phyloP scores from a whole-genome alignment of 2,888 invertebrate genomes.

The Sepioteuthis lessoniana region DNA sequence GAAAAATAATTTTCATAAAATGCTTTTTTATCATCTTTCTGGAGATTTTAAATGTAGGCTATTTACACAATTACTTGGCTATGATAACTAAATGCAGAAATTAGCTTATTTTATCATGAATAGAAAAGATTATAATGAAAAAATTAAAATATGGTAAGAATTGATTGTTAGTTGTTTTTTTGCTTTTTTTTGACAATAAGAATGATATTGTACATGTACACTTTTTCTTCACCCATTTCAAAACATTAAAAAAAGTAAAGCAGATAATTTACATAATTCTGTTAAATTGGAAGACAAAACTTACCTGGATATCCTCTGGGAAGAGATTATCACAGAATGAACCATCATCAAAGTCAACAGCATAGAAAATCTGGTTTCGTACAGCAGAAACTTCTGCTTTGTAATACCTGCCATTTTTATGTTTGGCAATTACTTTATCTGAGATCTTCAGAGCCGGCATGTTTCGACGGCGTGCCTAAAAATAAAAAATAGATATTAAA shows the following conservation, averaged over 20 bases:
- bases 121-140: no score
- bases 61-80: no score
- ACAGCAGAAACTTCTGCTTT: constrained; percentile 78
- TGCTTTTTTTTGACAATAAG: no score
- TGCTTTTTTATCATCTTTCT: no score
- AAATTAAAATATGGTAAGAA: no score
- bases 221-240: no score
- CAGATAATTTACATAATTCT: neutral
- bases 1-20: no score
- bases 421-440: constrained; percentile 80
- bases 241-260: neutral
- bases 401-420: constrained; percentile 80
- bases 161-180: no score
- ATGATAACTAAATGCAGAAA: no score
- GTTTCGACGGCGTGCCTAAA: constrained; percentile 55
- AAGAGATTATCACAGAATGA: constrained; percentile 80
- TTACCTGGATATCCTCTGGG: constrained; percentile 78
- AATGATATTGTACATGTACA: no score
- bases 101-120: no score
- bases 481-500: neutral
- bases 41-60: no score
- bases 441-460: constrained; percentile 70
- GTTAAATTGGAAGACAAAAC: neutral
- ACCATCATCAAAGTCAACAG: constrained; percentile 80
- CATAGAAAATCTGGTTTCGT: constrained; percentile 77